Evolutionary conservation across 2,797 vertebrate genomes (phyloP).

Genomic region (Clarias platycephalus): DNA sequence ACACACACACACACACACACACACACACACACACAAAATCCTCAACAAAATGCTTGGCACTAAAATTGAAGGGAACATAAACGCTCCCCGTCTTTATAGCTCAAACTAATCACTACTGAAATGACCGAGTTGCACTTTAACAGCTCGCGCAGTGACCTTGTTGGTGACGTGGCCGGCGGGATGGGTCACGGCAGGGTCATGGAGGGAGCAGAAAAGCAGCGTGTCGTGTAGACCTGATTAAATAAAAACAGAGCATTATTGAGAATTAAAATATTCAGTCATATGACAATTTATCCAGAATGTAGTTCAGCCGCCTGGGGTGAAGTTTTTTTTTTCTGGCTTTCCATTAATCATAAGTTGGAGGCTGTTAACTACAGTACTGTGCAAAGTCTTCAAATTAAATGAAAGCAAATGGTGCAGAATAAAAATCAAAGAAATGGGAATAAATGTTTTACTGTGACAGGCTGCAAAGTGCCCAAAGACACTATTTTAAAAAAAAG

Average conservation of each 20-base stretch:
- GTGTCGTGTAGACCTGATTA: slow-evolving; percentile 83
- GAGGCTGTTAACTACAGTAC: not conserved
- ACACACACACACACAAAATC: not conserved
- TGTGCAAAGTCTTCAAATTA: too few species aligned
- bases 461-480: too few species aligned
- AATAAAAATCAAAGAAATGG: not conserved
- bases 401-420: too few species aligned
- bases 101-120: not conserved
- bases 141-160: slow-evolving; percentile 76
- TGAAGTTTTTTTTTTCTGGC: not conserved
- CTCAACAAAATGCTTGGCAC: not conserved
- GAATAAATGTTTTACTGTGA: too few species aligned
- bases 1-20: not conserved
- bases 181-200: slow-evolving; percentile 76
- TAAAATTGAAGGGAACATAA: not conserved
- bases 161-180: slow-evolving; percentile 88
- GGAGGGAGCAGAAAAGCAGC: slow-evolving; percentile 86
- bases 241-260: not conserved
- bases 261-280: not conserved
- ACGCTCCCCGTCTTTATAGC: not conserved
- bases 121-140: not conserved
- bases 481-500: too few species aligned
- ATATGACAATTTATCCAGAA: not conserved
- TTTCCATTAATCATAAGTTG: not conserved
- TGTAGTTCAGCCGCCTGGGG: not conserved